These are phyloP conservation scores for Eudyptes chrysolophus DNA, from an alignment of 2,113 vertebrate genomes.

Conservation along the genomic window DNA sequence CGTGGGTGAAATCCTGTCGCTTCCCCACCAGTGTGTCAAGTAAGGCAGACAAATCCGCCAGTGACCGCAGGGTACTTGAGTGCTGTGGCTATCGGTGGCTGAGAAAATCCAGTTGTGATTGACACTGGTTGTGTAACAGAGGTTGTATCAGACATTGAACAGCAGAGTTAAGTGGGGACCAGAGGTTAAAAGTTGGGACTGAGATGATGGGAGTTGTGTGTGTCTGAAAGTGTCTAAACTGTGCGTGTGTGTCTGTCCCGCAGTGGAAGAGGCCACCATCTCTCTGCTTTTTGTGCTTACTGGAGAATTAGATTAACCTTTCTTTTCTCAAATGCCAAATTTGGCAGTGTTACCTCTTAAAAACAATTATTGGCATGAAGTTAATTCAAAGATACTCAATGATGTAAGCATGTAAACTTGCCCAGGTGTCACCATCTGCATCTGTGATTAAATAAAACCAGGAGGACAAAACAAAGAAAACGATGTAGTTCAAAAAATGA, in stretches of 20 bases:
- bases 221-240: neutral
- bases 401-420: neutral
- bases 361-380: neutral
- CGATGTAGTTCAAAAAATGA: neutral
- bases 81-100: neutral
- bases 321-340: neutral
- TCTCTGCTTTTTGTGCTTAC: neutral
- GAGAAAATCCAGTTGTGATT: neutral
- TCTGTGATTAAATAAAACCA: neutral
- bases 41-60: neutral
- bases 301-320: neutral
- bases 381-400: neutral
- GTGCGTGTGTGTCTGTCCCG: neutral
- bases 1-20: rapidly evolving
- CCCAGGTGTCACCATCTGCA: neutral
- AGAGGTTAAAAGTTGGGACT: neutral
- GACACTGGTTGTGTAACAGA: neutral
- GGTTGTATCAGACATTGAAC: neutral
- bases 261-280: neutral
- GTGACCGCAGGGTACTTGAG: neutral
- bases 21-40: neutral
- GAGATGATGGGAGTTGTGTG: neutral
- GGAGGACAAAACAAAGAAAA: neutral
- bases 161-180: too few species aligned
- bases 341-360: neutral